A percentile compares a stretch with the other conserved stretches of the same genome.
These are phyloP conservation scores for Morinoia aosen DNA, from an alignment of 2,888 invertebrate genomes.

Conservation along the genomic window DNA sequence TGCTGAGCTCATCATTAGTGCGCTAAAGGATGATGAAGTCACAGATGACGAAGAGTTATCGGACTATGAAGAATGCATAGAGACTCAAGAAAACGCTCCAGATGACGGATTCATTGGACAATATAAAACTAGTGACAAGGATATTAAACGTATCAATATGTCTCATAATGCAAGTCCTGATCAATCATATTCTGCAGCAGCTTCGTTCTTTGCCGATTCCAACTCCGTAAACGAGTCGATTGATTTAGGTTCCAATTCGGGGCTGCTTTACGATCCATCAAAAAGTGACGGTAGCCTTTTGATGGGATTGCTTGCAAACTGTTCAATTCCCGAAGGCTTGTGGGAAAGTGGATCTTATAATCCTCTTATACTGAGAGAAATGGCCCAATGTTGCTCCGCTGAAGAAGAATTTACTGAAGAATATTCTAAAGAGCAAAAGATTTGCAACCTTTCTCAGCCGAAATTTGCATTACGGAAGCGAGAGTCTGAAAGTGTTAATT, in stretches of 20 bases:
- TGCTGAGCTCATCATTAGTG: slow-evolving; percentile 37
- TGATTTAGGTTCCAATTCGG: not conserved
- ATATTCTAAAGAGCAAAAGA: not conserved
- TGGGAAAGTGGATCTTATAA: slow-evolving; percentile 49
- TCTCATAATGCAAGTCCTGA: not conserved
- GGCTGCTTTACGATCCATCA: not conserved
- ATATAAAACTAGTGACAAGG: not conserved
- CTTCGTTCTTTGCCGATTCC: not conserved
- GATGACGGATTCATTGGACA: not conserved
- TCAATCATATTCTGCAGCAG: not conserved
- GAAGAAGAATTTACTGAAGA: not conserved
- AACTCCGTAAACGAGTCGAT: not conserved
- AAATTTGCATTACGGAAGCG: not conserved
- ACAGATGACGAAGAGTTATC: slow-evolving; percentile 12
- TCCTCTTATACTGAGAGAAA: slow-evolving; percentile 13
- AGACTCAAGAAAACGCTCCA: not conserved
- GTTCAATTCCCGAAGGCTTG: slow-evolving; percentile 50
- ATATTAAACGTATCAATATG: not conserved
- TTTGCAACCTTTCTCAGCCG: not conserved
- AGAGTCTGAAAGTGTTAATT: not conserved
- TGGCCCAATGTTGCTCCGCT: not conserved
- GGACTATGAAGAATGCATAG: slow-evolving; percentile 6
- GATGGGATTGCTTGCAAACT: slow-evolving; percentile 54
- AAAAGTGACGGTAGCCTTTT: not conserved
- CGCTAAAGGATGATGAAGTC: not conserved